These are phyloP conservation scores for Squalus acanthias DNA, from an alignment of 2,797 vertebrate genomes.

Conservation along the genomic window DNA sequence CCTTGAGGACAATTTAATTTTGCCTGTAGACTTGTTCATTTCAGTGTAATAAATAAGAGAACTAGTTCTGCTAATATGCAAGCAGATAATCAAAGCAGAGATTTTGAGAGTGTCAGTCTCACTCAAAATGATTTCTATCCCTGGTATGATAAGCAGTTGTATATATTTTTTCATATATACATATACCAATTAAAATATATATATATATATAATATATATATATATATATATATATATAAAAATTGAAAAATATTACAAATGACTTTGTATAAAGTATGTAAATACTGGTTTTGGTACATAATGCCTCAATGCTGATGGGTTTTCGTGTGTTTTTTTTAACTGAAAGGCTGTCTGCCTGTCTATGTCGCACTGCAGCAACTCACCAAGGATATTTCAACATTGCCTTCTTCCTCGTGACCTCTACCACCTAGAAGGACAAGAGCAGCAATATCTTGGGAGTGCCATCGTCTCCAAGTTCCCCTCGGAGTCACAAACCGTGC, in stretches of 20 bases:
- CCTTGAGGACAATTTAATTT: neutral
- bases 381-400: neutral
- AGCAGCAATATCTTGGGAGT: neutral
- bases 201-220: too few relatives aligned
- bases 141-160: neutral
- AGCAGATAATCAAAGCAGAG: neutral
- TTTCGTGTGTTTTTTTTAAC: neutral
- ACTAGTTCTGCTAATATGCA: neutral
- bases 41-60: neutral
- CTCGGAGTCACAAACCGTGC: neutral
- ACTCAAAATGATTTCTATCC: neutral
- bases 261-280: neutral
- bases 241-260: neutral
- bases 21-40: neutral
- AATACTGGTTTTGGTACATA: neutral
- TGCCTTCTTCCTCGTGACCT: neutral
- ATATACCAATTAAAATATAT: too few relatives aligned
- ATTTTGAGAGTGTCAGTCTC: neutral
- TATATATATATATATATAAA: neutral
- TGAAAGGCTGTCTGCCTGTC: neutral
- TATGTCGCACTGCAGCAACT: neutral
- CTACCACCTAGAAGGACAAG: neutral
- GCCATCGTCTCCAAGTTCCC: neutral
- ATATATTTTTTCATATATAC: neutral
- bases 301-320: neutral